Evolutionary conservation across 2,797 vertebrate species (phyloP), one percentile per base, ranked within the genome.

Genomic region (Delichon dasypus): DNA sequence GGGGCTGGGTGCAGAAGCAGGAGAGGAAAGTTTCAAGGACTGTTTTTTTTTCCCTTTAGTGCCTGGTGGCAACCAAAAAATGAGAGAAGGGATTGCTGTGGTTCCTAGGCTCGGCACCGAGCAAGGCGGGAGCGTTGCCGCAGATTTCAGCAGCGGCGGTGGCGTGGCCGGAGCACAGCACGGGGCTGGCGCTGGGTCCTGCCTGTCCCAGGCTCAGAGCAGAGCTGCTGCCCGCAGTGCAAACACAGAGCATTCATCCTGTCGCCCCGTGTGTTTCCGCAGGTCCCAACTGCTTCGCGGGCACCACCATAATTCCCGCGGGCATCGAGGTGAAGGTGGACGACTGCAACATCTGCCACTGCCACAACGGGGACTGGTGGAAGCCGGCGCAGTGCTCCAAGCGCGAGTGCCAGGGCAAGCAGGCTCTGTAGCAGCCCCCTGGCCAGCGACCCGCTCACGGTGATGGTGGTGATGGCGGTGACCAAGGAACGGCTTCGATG

Each of bases 271-370:
- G 68, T 97, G 58, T 97, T 72, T 95, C 87, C 97, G 84, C 98
- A 99, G 99, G 99, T 98, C 99, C 99, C 85, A 99, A 99, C 98
- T 99, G 99, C 98, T 99, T 99, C 95, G 99, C 99, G 87, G 99
- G 99, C 98, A 99, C 99, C 44, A 99, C 99, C 22, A 99, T 99
- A 92, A 99, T 99, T 97, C 99, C 99, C 16, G 99, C 99, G 64
- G 99, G 99, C 97, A 99, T 99, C 61, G 99, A 99, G 97, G 99
- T 99, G 95, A 99, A 99, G 98, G 99, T 99, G 98, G 99, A 99
- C 94, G 99, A 99, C 97, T 99, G 99, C 98, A 99, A 99, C 98
- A 99, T 99, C 98, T 99, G 99, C 97, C 99, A 99, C 97, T 99
- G 99, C 98, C 99, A 99, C 98, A 99, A 98, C 40, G 99, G 99